These are phyloP conservation scores for Orius laevigatus DNA, from an alignment of 1,140 invertebrate genomes.

Conservation along the genomic window DNA sequence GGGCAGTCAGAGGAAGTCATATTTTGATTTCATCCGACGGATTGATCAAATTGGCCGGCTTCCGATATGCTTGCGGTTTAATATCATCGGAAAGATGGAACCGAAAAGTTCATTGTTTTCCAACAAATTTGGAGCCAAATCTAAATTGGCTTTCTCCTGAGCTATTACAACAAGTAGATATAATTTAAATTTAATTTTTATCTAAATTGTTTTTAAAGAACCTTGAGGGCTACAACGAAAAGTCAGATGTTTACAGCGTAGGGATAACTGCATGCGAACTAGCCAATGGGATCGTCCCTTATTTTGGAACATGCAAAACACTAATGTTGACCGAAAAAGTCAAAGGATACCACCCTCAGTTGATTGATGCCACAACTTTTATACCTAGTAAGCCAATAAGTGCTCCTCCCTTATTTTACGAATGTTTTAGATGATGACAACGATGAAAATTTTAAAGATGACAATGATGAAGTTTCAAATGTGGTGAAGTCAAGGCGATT, in stretches of 20 bases:
- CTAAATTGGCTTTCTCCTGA: conserved; percentile 83
- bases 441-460: conserved; percentile 29
- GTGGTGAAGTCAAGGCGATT: conserved; percentile 40
- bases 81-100: conserved; percentile 51
- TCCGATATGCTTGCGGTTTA: conserved; percentile 57
- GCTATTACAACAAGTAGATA: conserved; percentile 62
- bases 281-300: conserved; percentile 76
- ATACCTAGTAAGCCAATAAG: conserved; percentile 3
- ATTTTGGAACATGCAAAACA: conserved; percentile 60
- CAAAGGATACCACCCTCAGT: conserved; percentile 53
- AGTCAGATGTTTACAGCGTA: conserved; percentile 79
- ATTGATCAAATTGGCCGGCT: conserved; percentile 50
- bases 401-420: conserved; percentile 29
- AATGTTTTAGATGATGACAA: conserved; percentile 31
- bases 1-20: conserved; percentile 67
- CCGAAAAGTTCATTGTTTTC: conserved; percentile 53
- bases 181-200: conserved; percentile 56
- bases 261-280: conserved; percentile 78
- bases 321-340: conserved; percentile 83
- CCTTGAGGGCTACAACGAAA: conserved; percentile 70
- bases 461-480: conserved; percentile 23
- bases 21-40: conserved; percentile 57
- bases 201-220: conserved; percentile 60
- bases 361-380: conserved; percentile 58
- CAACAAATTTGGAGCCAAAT: conserved; percentile 41